Evolutionary conservation across 2,113 vertebrate genomes (phyloP).

Genomic region (Pangasianodon gigas): DNA sequence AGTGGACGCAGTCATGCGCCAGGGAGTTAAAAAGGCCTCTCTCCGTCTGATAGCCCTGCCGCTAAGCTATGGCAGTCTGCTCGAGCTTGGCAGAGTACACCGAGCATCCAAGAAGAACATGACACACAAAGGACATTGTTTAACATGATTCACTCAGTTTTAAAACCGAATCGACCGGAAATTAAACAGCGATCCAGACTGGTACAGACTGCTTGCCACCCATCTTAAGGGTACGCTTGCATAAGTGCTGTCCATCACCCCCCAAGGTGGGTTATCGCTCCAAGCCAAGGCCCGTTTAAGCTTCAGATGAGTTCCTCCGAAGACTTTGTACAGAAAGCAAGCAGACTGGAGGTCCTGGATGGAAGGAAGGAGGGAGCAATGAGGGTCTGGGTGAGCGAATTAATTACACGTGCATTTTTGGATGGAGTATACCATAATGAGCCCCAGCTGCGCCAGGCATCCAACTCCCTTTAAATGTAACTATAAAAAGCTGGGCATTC

Average conservation of each 20-base stretch:
- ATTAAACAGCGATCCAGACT: slow-evolving; percentile 33
- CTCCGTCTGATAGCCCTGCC: slow-evolving; percentile 38
- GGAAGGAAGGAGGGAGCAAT: slow-evolving; percentile 24
- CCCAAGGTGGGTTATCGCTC: slow-evolving; percentile 34
- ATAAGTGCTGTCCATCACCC: slow-evolving; percentile 22
- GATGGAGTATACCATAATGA: slow-evolving; percentile 89
- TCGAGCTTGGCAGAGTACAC: slow-evolving; percentile 32
- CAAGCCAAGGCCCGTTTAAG: slow-evolving; percentile 20
- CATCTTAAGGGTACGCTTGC: slow-evolving; percentile 18
- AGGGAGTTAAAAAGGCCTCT: slow-evolving; percentile 38
- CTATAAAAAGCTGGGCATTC: slow-evolving; percentile 78
- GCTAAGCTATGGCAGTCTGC: slow-evolving; percentile 20
- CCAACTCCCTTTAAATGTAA: slow-evolving; percentile 87
- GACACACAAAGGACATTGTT: slow-evolving; percentile 51
- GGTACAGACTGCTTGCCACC: neutral
- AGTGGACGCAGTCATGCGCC: slow-evolving; percentile 34
- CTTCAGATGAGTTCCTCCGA: slow-evolving; percentile 27
- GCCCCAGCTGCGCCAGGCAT: slow-evolving; percentile 89
- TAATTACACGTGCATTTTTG: slow-evolving; percentile 94
- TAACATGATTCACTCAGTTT: slow-evolving; percentile 43
- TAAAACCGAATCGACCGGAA: slow-evolving; percentile 42
- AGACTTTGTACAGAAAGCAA: slow-evolving; percentile 31
- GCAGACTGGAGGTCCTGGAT: slow-evolving; percentile 59
- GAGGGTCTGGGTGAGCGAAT: slow-evolving; percentile 79
- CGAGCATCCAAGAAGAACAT: slow-evolving; percentile 23